Evolutionary conservation across 2,888 invertebrate genomes (phyloP).

Genomic region (Bellardia bayeri): DNA sequence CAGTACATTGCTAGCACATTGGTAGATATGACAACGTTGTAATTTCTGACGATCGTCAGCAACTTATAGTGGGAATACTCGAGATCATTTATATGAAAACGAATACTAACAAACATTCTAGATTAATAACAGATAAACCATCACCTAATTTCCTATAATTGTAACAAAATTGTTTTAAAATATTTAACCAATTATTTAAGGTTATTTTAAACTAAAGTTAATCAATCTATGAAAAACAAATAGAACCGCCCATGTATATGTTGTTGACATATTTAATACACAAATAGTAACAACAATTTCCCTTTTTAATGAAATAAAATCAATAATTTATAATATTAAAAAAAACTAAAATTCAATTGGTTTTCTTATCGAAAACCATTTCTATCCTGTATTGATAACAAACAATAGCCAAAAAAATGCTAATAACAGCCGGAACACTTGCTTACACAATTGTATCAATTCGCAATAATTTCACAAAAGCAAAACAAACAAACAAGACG

Average conservation of each 20-base stretch:
- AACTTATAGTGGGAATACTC: too few relatives aligned
- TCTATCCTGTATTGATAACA: slow-evolving; percentile 28
- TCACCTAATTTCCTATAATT: too few relatives aligned
- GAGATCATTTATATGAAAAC: too few relatives aligned
- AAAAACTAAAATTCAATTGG: not conserved
- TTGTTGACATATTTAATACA: not conserved
- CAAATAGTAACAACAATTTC: not conserved
- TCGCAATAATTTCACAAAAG: too few relatives aligned
- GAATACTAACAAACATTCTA: too few relatives aligned
- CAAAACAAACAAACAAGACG: too few relatives aligned
- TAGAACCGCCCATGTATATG: not conserved
- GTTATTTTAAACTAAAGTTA: not conserved
- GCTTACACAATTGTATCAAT: not conserved
- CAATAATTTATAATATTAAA: not conserved
- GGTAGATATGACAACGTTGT: too few relatives aligned
- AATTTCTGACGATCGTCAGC: too few relatives aligned
- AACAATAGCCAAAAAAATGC: not conserved
- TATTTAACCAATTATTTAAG: not conserved
- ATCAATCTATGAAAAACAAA: not conserved
- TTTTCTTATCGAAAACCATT: slow-evolving; percentile 16
- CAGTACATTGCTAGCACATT: too few relatives aligned
- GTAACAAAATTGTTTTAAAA: not conserved
- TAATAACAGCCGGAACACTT: not conserved
- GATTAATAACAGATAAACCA: too few relatives aligned
- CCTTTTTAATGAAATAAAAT: not conserved